Percentiles rank a stretch among this genome's conserved stretches.
phyloP scores from a whole-genome alignment of 1,140 invertebrate genomes.

The Cephus cinctus region DNA sequence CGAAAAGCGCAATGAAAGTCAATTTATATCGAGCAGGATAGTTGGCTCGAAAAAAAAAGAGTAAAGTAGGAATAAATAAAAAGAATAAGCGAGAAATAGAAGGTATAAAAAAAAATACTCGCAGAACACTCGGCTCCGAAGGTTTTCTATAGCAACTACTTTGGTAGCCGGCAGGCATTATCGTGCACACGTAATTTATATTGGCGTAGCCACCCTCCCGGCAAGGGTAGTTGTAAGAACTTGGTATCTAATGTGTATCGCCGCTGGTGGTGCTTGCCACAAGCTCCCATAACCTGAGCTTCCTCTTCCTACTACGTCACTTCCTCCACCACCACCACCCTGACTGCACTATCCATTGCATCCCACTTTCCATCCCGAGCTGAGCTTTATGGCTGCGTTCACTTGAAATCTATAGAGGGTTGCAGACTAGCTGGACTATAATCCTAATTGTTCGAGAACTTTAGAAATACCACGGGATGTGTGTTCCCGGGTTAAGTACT shows the following conservation, averaged over 20 bases:
- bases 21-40: too few relatives aligned
- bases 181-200: constrained; percentile 28
- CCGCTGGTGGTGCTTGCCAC: constrained; percentile 30
- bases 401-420: constrained; percentile 26
- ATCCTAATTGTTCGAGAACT: constrained; percentile 38
- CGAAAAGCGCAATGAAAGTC: too few relatives aligned
- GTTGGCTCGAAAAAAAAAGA: too few relatives aligned
- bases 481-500: constrained; percentile 26
- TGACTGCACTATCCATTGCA: constrained; percentile 1
- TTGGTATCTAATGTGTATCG: constrained; percentile 42
- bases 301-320: background rate
- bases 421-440: constrained; percentile 18
- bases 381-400: constrained; percentile 26
- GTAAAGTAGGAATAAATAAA: too few relatives aligned
- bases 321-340: constrained; percentile 4
- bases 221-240: constrained; percentile 29
- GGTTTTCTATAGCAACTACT: too few relatives aligned
- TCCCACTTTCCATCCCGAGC: background rate
- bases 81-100: too few relatives aligned
- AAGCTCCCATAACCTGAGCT: constrained; percentile 20
- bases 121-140: too few relatives aligned
- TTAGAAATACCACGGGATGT: constrained; percentile 28
- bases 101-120: too few relatives aligned
- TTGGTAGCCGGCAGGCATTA: constrained; percentile 17
- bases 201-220: constrained; percentile 17